Percentiles rank a stretch among this genome's conserved stretches.
These are phyloP conservation scores for Syrmaticus mikado DNA, from an alignment of 2,113 vertebrate genomes.

Conservation along the genomic window DNA sequence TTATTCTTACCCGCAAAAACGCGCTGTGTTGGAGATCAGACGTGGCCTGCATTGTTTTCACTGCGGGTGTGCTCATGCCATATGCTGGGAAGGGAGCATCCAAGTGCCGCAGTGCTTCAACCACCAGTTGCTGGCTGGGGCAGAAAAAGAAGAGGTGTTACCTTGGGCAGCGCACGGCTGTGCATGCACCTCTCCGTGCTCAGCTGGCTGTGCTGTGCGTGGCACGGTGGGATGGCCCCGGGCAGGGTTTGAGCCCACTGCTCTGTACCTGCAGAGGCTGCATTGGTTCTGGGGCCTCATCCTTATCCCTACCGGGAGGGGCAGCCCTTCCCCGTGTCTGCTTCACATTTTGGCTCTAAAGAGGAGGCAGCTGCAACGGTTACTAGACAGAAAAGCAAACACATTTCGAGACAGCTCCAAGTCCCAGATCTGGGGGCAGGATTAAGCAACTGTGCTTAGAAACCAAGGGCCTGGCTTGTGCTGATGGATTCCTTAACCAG, in stretches of 20 bases:
- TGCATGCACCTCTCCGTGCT: fast-evolving
- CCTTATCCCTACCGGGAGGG: background rate
- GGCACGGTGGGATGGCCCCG: background rate
- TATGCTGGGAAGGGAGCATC: background rate
- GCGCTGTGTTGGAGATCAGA: background rate
- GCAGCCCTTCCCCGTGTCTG: background rate
- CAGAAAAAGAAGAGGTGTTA: background rate
- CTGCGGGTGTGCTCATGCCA: background rate
- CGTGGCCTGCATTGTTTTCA: fast-evolving
- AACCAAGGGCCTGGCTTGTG: constrained; percentile 39
- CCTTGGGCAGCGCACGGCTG: fast-evolving
- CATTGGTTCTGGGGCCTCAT: background rate
- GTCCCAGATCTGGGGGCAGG: constrained; percentile 18
- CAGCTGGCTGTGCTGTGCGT: background rate
- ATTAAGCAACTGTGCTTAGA: constrained; percentile 38
- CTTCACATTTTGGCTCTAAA: background rate
- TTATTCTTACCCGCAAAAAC: background rate
- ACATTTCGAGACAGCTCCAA: background rate
- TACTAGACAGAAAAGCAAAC: constrained; percentile 24
- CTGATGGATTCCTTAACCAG: constrained; percentile 66
- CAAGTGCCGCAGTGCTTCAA: background rate
- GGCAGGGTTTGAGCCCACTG: background rate
- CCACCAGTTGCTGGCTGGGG: background rate
- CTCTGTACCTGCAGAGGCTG: background rate
- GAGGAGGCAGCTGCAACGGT: background rate